Percentiles rank a stretch among this genome's conserved stretches.
Evolutionary conservation across 2,113 vertebrate species (phyloP).

Genomic region (Clinocottus analis): DNA sequence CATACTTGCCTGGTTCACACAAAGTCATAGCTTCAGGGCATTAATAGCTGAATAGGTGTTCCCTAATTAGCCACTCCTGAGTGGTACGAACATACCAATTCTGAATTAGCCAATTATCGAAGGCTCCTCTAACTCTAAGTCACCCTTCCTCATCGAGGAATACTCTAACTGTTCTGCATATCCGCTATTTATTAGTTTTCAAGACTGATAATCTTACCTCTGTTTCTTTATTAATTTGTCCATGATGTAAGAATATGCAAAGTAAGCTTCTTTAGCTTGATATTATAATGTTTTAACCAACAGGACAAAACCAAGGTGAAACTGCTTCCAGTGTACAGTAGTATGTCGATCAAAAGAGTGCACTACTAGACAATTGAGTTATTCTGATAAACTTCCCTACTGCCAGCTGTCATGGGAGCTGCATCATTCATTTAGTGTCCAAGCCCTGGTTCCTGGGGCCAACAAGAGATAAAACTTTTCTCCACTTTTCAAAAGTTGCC

Average conservation of each 20-base stretch:
- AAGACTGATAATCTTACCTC: background rate
- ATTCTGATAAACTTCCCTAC: constrained; percentile 24
- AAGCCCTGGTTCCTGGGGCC: constrained; percentile 14
- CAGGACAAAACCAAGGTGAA: background rate
- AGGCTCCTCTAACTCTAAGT: constrained; percentile 18
- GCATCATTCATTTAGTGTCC: constrained; percentile 40
- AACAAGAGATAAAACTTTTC: constrained; percentile 39
- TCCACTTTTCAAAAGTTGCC: constrained; percentile 35
- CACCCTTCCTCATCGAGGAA: constrained; percentile 18
- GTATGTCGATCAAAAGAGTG: constrained; percentile 30
- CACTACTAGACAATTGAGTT: constrained; percentile 36
- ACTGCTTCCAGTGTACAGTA: constrained; percentile 14
- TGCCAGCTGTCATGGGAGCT: constrained; percentile 16
- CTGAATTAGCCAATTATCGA: constrained; percentile 43
- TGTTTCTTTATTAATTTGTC: constrained; percentile 4
- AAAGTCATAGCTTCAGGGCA: constrained; percentile 32
- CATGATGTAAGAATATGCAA: background rate
- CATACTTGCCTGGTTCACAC: constrained; percentile 9
- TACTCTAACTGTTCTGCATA: background rate
- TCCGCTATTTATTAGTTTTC: background rate
- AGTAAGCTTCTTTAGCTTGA: constrained; percentile 2
- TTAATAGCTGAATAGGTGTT: constrained; percentile 56
- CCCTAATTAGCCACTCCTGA: constrained; percentile 57
- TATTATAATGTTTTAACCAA: constrained; percentile 19
- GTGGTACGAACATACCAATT: constrained; percentile 49